These are phyloP conservation scores for Andrena haemorrhoa DNA, from an alignment of 2,888 invertebrate genomes.

Conservation along the genomic window DNA sequence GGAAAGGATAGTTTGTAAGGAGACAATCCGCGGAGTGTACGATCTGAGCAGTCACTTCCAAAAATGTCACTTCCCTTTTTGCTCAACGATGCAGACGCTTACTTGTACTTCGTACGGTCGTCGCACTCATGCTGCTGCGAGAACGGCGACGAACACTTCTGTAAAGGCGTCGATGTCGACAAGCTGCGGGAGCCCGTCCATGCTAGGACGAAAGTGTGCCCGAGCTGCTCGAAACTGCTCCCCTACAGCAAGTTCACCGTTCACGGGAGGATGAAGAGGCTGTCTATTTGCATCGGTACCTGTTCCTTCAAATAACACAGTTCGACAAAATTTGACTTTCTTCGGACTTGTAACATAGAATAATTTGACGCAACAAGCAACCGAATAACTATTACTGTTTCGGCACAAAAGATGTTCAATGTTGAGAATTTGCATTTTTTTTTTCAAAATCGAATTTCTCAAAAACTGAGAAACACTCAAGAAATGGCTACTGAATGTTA, in stretches of 20 bases:
- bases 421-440: too few relatives aligned
- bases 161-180: slow-evolving; percentile 59
- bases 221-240: slow-evolving; percentile 77
- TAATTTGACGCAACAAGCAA: too few relatives aligned
- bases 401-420: too few relatives aligned
- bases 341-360: too few relatives aligned
- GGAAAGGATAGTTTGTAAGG: slow-evolving; percentile 86
- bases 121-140: slow-evolving; percentile 76
- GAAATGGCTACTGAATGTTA: too few relatives aligned
- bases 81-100: slow-evolving; percentile 44
- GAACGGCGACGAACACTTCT: slow-evolving; percentile 44
- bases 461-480: too few relatives aligned
- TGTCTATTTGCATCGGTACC: slow-evolving; percentile 78
- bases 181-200: slow-evolving; percentile 74
- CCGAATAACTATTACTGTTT: too few relatives aligned
- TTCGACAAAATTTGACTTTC: too few relatives aligned
- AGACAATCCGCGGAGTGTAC: neutral
- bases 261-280: slow-evolving; percentile 75
- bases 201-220: slow-evolving; percentile 74
- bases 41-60: neutral
- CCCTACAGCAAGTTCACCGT: slow-evolving; percentile 73
- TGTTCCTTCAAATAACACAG: neutral
- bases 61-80: neutral
- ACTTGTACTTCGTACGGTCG: slow-evolving; percentile 49
- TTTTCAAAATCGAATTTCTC: too few relatives aligned